These are phyloP conservation scores for Lumbricus terrestris DNA, from an alignment of 2,888 invertebrate species.

Conservation along the genomic window DNA sequence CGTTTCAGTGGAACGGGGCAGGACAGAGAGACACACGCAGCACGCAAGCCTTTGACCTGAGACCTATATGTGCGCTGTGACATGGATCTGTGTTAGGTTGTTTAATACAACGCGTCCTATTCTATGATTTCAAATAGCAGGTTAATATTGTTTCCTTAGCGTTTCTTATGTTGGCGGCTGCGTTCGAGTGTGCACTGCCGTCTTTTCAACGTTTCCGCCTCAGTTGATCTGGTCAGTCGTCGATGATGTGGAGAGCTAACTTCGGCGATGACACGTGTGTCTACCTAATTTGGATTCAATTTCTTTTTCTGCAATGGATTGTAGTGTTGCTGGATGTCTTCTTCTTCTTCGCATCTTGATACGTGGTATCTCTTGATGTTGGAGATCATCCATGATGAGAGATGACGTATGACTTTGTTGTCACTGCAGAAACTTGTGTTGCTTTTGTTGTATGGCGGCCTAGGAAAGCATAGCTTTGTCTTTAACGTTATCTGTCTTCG, in stretches of 20 bases:
- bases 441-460: neutral
- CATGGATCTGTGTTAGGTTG: neutral
- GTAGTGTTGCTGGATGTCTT: neutral
- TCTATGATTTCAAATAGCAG: neutral
- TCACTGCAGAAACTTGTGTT: neutral
- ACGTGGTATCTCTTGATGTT: neutral
- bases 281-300: neutral
- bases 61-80: neutral
- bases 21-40: slow-evolving; percentile 15
- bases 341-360: neutral
- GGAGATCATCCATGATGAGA: neutral
- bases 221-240: neutral
- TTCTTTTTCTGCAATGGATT: neutral
- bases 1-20: neutral
- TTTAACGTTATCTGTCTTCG: neutral
- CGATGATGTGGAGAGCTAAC: too few relatives aligned
- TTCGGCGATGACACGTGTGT: too few relatives aligned
- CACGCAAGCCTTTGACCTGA: neutral
- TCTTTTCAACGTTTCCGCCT: neutral
- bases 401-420: neutral
- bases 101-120: neutral
- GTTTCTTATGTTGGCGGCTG: neutral
- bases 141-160: neutral
- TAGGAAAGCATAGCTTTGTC: neutral
- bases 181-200: neutral